Conservation (phyloP, 2,888 invertebrate species). For the Seira musarum region DNA sequence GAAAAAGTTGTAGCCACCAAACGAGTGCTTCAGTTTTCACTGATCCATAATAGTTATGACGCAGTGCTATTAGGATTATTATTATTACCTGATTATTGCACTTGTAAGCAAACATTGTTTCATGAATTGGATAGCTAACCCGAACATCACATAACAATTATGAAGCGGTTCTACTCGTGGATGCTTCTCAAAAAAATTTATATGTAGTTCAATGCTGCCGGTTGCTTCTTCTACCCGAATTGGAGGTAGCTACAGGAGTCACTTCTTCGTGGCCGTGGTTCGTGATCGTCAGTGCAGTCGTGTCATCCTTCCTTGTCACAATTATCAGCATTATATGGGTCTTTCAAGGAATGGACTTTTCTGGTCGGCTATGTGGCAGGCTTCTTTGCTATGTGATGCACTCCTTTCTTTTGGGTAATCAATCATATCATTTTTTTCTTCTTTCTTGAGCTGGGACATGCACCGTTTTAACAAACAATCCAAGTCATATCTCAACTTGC, state of each 20-base stretch:
- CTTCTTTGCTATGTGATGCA: conserved; percentile 70
- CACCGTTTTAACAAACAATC: conserved; percentile 15
- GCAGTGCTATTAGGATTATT: conserved; percentile 13
- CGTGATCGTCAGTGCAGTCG: conserved; percentile 59
- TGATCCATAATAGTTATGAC: conserved; percentile 10
- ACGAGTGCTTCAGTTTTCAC: conserved; percentile 3
- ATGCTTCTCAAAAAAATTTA: conserved; percentile 58
- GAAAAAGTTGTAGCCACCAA: conserved; percentile 15
- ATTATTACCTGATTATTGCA: conserved; percentile 11
- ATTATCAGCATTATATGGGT: conserved; percentile 70
- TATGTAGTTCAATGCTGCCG: conserved; percentile 66
- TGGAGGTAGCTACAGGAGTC: conserved; percentile 14
- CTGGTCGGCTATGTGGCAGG: conserved; percentile 69
- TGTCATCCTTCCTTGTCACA: conserved; percentile 69
- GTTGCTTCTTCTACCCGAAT: conserved; percentile 44
- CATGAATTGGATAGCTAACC: background rate
- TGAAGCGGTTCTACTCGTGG: background rate
- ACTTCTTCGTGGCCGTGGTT: conserved; percentile 62
- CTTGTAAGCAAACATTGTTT: conserved; percentile 12
- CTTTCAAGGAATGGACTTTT: conserved; percentile 70
- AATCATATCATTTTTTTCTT: conserved; percentile 38
- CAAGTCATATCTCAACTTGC: conserved; percentile 2
- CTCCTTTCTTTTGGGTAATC: conserved; percentile 67
- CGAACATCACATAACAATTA: background rate
- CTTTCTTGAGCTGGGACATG: background rate